A percentile compares a stretch with the other conserved stretches of the same genome.
Evolutionary conservation across 2,797 vertebrate genomes (phyloP).

Genomic region (Galagoides demidoff): DNA sequence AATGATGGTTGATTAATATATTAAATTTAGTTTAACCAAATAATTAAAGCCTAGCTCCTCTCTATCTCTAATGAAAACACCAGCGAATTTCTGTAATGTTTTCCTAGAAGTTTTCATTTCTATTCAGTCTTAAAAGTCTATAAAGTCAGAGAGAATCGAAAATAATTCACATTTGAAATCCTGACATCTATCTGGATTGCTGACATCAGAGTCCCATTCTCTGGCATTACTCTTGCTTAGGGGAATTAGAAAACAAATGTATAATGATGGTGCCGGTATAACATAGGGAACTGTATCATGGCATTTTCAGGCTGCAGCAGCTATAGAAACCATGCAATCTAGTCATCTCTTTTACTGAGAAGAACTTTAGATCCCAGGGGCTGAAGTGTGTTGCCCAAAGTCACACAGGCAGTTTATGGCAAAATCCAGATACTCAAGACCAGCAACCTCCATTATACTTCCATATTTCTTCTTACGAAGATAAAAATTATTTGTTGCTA

Average conservation of each 20-base stretch:
- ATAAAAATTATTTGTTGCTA: slow-evolving; percentile 22
- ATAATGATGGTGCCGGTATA: neutral
- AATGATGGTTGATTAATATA: neutral
- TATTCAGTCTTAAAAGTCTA: slow-evolving; percentile 17
- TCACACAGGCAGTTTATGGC: neutral
- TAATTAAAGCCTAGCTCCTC: slow-evolving; percentile 4
- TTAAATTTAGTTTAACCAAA: slow-evolving; percentile 12
- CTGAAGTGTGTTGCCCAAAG: neutral
- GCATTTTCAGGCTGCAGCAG: neutral
- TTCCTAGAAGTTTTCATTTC: slow-evolving; percentile 55
- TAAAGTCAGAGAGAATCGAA: neutral
- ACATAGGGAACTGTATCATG: neutral
- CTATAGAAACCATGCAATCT: neutral
- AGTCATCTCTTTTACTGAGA: neutral
- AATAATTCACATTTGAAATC: slow-evolving; percentile 20
- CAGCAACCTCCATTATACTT: neutral
- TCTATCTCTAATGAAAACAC: slow-evolving; percentile 29
- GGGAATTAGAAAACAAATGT: neutral
- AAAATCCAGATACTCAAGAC: slow-evolving; percentile 49
- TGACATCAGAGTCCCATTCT: neutral
- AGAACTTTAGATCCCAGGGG: neutral
- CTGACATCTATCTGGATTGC: neutral
- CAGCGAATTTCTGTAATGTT: neutral
- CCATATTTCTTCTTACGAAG: neutral
- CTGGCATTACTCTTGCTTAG: neutral